Evolutionary conservation across 2,113 vertebrate species (phyloP).

Genomic region (Loxodonta africana): DNA sequence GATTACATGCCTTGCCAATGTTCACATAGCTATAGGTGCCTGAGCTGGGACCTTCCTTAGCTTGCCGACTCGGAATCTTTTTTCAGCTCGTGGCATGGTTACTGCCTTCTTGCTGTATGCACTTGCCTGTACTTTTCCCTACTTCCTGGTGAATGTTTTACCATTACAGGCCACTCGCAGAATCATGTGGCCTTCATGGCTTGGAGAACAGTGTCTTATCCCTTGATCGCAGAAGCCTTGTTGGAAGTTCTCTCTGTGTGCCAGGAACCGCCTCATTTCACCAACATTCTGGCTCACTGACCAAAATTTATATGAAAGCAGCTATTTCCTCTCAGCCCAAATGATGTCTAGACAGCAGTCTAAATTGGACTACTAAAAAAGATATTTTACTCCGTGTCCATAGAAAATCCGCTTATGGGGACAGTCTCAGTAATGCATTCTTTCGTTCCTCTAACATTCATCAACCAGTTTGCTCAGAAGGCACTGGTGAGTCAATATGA

Average conservation of each 20-base stretch:
- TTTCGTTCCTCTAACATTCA: not conserved
- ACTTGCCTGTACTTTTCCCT: not conserved
- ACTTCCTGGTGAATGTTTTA: not conserved
- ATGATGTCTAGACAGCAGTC: not conserved
- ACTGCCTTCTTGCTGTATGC: too few relatives aligned
- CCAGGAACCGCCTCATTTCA: too few relatives aligned
- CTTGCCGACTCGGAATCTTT: not conserved
- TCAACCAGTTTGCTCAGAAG: not conserved
- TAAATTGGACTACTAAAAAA: not conserved
- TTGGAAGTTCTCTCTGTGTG: not conserved
- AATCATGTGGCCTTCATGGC: not conserved
- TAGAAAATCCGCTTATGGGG: not conserved
- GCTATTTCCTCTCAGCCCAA: not conserved
- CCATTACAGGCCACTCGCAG: too few relatives aligned
- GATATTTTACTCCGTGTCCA: not conserved
- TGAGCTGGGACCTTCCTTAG: too few relatives aligned
- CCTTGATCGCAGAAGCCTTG: not conserved
- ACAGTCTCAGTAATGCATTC: not conserved
- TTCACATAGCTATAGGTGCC: too few relatives aligned
- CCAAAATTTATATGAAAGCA: not conserved
- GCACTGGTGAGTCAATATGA: not conserved
- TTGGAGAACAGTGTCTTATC: not conserved
- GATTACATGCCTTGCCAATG: too few relatives aligned
- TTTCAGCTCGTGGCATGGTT: not conserved
- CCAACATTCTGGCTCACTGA: not conserved